Evolutionary conservation across 2,797 vertebrate genomes (phyloP).

Genomic region (Poeciliopsis infans): DNA sequence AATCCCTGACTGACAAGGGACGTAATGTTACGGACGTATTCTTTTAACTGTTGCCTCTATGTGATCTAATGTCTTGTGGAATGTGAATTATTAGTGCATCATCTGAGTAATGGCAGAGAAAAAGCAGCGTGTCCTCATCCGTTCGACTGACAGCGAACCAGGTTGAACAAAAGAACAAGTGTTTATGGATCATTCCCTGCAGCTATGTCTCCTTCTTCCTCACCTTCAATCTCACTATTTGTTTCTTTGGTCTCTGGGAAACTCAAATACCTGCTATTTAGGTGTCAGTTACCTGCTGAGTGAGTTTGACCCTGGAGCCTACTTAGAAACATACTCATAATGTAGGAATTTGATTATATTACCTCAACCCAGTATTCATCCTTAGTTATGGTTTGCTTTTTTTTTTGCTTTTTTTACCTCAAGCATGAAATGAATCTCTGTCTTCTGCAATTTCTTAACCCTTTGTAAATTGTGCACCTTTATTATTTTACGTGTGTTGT

Average conservation of each 20-base stretch:
- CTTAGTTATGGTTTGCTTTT: not conserved
- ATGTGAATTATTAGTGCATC: conserved; percentile 34
- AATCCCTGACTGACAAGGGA: not conserved
- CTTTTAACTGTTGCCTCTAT: not conserved
- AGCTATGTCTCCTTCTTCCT: conserved; percentile 31
- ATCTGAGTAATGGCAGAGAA: conserved; percentile 13
- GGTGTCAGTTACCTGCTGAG: conserved; percentile 20
- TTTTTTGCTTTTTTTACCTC: not conserved
- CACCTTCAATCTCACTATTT: conserved; percentile 20
- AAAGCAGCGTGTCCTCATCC: conserved; percentile 40
- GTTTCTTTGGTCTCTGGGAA: conserved; percentile 41
- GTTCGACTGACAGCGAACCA: conserved; percentile 39
- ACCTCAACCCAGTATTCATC: not conserved
- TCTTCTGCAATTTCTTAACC: not conserved
- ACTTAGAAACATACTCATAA: not conserved
- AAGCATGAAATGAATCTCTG: not conserved
- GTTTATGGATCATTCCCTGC: conserved; percentile 24
- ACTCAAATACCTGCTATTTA: conserved; percentile 34
- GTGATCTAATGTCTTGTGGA: conserved; percentile 57
- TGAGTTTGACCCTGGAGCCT: conserved; percentile 9
- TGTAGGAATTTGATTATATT: not conserved
- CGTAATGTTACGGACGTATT: not conserved
- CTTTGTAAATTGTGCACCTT: not conserved
- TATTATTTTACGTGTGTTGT: not conserved
- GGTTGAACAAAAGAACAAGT: conserved; percentile 11